Evolutionary conservation across 2,797 vertebrate genomes (phyloP).

Genomic region (Anas bernieri): DNA sequence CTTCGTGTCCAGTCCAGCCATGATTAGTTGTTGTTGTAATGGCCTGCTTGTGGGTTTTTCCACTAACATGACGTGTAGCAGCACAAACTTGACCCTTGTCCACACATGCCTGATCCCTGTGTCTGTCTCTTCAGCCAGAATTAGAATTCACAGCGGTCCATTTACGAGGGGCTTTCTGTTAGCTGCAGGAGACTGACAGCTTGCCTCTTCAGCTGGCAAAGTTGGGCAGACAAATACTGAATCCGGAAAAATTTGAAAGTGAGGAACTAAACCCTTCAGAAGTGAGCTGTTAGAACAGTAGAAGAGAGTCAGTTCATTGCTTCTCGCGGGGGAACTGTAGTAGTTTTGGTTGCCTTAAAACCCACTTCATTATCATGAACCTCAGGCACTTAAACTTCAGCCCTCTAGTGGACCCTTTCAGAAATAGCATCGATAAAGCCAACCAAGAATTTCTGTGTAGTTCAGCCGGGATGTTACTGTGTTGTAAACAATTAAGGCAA

Average conservation of each 20-base stretch:
- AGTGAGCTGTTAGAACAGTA: neutral
- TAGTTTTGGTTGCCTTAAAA: neutral
- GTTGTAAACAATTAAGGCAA: neutral
- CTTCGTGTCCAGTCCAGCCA: neutral
- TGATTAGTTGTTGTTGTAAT: neutral
- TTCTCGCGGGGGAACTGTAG: neutral
- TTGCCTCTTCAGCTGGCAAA: neutral
- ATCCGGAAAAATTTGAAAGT: neutral
- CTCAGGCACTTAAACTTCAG: neutral
- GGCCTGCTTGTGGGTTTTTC: neutral
- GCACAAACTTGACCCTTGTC: neutral
- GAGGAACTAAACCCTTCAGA: neutral
- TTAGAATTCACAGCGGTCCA: neutral
- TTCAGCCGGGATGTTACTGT: neutral
- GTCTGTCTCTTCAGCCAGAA: neutral
- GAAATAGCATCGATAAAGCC: neutral
- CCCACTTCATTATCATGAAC: neutral
- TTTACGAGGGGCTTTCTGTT: neutral
- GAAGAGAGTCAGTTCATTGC: neutral
- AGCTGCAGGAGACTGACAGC: neutral
- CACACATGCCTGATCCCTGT: neutral
- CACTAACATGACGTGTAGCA: neutral
- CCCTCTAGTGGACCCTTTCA: neutral
- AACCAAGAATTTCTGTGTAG: rapidly evolving
- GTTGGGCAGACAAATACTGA: neutral